Base-by-base conservation (phyloP, 2,888 invertebrate species). In the Abrostola tripartita region DNA sequence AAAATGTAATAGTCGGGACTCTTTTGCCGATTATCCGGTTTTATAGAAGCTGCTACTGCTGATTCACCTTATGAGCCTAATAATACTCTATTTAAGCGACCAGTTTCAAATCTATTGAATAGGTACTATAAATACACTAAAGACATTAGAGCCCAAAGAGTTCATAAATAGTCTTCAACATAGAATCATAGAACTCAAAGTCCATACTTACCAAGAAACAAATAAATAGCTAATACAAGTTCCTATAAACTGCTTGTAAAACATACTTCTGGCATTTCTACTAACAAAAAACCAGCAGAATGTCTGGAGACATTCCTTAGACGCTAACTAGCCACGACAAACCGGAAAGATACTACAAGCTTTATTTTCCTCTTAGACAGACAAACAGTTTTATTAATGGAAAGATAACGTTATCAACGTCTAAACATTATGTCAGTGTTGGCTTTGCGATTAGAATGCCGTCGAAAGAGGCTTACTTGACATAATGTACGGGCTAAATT, bases 351-450 rank as follows among this genome's bases (percentile, higher is more conserved):
- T 40, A 38, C 11, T 40, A 61, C 37, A 37, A 14, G 14, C 40
- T 67, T 59, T 14, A 52, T 35, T 60, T 57, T 61, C 52, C 37
- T 54, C 42, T 56, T 47, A 52, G 37, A 59, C 35, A 52, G 58
- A 51, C 55, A 52, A 44, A 61, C 38, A 51, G 53, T 55, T 65
- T 69, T 59, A 74, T 68, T 70, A 68, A 68, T 79, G 64, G 40
- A 68, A 44, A 70, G 74, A 76, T 78, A 78, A 63, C 57, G 60
- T 56, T 76, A 79, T 78, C 80, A 64, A 41, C 60, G 52, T 67
- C 64, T 55, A 69, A 76, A 76, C 68, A 79, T 78, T 74, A 76
- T 65, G 74, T 76, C 76, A 79, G 52, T 54, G 68, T 71, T 69
- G 49, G 57, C 49, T 62, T 61, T 63, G 37, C 24, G 70, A 69